phyloP scores from a whole-genome alignment of 2,888 invertebrate species.

The Epistrophe grossulariae region DNA sequence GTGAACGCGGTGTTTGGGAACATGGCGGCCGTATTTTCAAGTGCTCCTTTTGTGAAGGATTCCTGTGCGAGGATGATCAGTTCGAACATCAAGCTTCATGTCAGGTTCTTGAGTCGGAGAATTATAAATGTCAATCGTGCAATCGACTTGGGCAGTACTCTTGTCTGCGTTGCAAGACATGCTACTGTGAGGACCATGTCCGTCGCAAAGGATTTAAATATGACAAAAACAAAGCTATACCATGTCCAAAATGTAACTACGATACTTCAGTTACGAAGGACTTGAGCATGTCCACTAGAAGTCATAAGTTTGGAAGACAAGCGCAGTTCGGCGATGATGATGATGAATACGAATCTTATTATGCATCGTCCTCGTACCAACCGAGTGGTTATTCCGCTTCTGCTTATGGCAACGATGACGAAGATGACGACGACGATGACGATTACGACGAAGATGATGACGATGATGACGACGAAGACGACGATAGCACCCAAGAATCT shows the following conservation, averaged over 20 bases:
- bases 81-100: slow-evolving; percentile 97
- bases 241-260: slow-evolving; percentile 97
- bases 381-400: slow-evolving; percentile 77
- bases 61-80: slow-evolving; percentile 87
- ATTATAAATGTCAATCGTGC: slow-evolving; percentile 98
- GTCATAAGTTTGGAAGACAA: slow-evolving; percentile 95
- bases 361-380: slow-evolving; percentile 77
- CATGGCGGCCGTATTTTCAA: slow-evolving; percentile 96
- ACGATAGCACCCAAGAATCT: slow-evolving; percentile 77
- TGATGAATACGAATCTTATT: slow-evolving; percentile 85
- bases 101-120: slow-evolving; percentile 97
- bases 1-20: slow-evolving; percentile 97
- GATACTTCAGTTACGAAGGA: slow-evolving; percentile 97
- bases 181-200: slow-evolving; percentile 98
- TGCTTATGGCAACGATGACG: slow-evolving; percentile 80
- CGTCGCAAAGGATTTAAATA: slow-evolving; percentile 95
- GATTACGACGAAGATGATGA: slow-evolving; percentile 81
- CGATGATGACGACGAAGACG: slow-evolving; percentile 78
- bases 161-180: slow-evolving; percentile 97
- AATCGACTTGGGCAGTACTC: slow-evolving; percentile 97
- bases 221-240: slow-evolving; percentile 91
- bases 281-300: slow-evolving; percentile 97
- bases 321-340: slow-evolving; percentile 87
- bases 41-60: slow-evolving; percentile 95
- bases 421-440: slow-evolving; percentile 85